phyloP scores from a whole-genome alignment of 2,888 invertebrate species.

The Drosophila atripex region DNA sequence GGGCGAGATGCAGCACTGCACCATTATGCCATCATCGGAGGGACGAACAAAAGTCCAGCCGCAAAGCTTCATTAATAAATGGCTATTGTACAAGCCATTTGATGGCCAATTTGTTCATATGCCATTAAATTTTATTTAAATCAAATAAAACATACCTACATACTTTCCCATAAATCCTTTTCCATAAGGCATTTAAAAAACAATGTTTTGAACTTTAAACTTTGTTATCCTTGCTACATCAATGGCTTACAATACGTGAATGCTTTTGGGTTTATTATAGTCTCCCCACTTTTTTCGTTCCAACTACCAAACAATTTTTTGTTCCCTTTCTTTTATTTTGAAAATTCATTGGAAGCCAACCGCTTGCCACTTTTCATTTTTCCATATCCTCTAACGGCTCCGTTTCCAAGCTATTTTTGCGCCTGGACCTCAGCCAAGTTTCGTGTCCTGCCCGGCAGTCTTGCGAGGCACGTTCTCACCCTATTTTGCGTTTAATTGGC shows the following conservation, averaged over 20 bases:
- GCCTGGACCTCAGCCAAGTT: slow-evolving; percentile 38
- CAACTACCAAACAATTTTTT: not conserved
- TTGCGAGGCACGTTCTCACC: not conserved
- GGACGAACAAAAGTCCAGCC: too few relatives aligned
- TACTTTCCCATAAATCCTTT: too few relatives aligned
- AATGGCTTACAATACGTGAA: too few relatives aligned
- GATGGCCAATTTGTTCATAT: not conserved
- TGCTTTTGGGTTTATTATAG: not conserved
- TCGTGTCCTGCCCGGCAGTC: slow-evolving; percentile 13
- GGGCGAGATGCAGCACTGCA: slow-evolving; percentile 11
- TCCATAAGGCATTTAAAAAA: too few relatives aligned
- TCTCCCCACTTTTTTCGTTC: not conserved
- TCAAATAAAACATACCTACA: too few relatives aligned
- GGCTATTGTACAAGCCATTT: not conserved
- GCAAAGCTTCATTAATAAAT: not conserved
- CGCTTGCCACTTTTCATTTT: slow-evolving; percentile 6
- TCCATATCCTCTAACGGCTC: slow-evolving; percentile 10
- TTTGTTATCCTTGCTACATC: too few relatives aligned
- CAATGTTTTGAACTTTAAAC: too few relatives aligned
- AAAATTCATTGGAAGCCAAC: not conserved
- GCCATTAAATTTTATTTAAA: too few relatives aligned
- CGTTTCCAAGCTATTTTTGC: slow-evolving; percentile 40
- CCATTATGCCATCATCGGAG: slow-evolving; percentile 20
- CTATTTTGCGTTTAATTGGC: slow-evolving; percentile 43
- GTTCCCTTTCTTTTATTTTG: not conserved